phyloP scores from a whole-genome alignment of 2,888 invertebrate species.

The Oegoconia quadripuncta region DNA sequence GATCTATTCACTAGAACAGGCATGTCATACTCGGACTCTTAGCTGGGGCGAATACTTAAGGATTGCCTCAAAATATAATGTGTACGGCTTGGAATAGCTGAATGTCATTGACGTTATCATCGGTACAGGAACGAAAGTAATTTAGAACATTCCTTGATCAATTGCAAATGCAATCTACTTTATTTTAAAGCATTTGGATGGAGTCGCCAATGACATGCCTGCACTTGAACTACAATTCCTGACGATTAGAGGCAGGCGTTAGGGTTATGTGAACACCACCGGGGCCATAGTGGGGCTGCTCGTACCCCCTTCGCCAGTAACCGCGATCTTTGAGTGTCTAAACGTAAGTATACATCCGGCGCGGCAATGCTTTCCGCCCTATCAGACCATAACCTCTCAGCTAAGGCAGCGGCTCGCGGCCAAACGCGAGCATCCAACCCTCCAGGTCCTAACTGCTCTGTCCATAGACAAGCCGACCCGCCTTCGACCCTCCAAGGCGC shows the following conservation, averaged over 20 bases:
- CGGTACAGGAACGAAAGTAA: no score
- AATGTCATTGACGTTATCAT: no score
- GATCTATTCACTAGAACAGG: no score
- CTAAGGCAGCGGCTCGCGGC: slow-evolving; percentile 90
- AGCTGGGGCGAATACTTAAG: no score
- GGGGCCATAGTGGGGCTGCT: slow-evolving; percentile 87
- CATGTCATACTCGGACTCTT: no score
- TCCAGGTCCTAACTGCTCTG: slow-evolving; percentile 87
- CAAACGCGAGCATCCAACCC: slow-evolving; percentile 89
- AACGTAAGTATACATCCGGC: slow-evolving; percentile 83
- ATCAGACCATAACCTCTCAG: slow-evolving; percentile 88
- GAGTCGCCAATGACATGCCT: no score
- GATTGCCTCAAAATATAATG: no score
- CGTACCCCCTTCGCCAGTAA: slow-evolving; percentile 81
- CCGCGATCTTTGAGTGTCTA: slow-evolving; percentile 83
- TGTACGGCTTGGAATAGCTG: no score
- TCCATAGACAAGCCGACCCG: slow-evolving; percentile 92
- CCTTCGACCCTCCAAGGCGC: slow-evolving; percentile 81
- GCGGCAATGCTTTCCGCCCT: slow-evolving; percentile 64
- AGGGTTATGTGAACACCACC: slow-evolving; percentile 88
- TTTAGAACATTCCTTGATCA: no score
- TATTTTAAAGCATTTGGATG: no score
- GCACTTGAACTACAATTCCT: no score
- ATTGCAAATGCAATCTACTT: no score
- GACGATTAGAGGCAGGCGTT: slow-evolving; percentile 83